Conservation (phyloP, 2,888 invertebrate genomes). For the Quadroppia sp. region DNA sequence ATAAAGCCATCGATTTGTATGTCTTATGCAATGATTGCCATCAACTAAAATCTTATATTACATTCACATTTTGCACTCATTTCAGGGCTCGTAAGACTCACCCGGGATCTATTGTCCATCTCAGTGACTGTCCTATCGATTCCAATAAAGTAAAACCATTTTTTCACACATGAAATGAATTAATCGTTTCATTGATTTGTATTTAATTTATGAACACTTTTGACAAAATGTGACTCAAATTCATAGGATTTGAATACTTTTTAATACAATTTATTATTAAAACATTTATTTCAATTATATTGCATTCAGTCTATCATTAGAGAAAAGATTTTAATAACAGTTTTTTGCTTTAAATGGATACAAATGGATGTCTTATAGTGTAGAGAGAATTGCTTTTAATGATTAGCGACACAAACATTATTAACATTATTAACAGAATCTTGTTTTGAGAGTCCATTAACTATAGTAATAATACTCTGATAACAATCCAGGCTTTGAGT, state of each 20-base stretch:
- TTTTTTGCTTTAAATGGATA: too few relatives aligned
- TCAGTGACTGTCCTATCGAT: constrained; percentile 95
- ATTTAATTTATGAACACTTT: not conserved
- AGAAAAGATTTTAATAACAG: too few relatives aligned
- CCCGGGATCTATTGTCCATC: constrained; percentile 91
- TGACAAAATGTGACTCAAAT: too few relatives aligned
- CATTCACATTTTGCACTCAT: not conserved
- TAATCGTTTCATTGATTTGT: constrained; percentile 43
- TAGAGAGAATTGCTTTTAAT: not conserved
- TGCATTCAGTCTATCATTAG: too few relatives aligned
- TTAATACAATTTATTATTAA: too few relatives aligned
- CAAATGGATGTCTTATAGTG: not conserved
- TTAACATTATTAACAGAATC: not conserved
- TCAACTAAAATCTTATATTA: not conserved
- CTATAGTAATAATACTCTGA: not conserved
- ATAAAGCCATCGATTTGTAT: constrained; percentile 99
- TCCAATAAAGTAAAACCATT: constrained; percentile 94
- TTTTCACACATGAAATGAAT: too few relatives aligned
- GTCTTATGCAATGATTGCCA: constrained; percentile 54
- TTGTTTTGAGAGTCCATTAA: constrained; percentile 4
- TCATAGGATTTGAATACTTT: too few relatives aligned
- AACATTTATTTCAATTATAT: too few relatives aligned
- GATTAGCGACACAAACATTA: not conserved
- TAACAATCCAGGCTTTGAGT: too few relatives aligned
- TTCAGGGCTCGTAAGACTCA: constrained; percentile 85